phyloP scores from a whole-genome alignment of 2,888 invertebrate genomes.

The Chouioia cunea region DNA sequence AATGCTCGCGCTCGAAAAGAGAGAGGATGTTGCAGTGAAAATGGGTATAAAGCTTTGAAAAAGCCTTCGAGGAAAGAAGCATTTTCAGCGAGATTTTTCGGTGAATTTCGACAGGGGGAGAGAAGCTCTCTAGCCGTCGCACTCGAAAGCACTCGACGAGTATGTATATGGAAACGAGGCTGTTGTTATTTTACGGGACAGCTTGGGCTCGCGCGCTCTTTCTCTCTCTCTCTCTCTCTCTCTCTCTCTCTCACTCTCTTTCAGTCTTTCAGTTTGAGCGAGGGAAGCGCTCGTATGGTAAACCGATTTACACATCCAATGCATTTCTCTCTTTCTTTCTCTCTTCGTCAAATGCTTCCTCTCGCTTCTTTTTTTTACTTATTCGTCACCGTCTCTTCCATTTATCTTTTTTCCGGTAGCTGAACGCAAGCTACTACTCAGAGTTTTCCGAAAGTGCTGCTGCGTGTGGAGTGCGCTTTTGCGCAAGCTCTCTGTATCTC shows the following conservation, averaged over 20 bases:
- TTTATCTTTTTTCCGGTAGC: not conserved
- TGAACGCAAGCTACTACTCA: not conserved
- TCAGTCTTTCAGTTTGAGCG: constrained; percentile 2
- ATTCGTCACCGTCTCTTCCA: constrained; percentile 3
- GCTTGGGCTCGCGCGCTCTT: constrained; percentile 38
- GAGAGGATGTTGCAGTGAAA: too few relatives aligned
- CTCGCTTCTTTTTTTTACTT: not conserved
- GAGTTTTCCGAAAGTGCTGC: constrained; percentile 7
- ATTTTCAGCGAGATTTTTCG: constrained; percentile 30
- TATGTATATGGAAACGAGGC: constrained; percentile 53
- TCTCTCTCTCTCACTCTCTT: too few relatives aligned
- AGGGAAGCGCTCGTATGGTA: constrained; percentile 46
- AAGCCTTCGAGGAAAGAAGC: not conserved
- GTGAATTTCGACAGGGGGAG: not conserved
- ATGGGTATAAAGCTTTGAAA: not conserved
- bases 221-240: too few relatives aligned
- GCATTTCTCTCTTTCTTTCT: constrained; percentile 42
- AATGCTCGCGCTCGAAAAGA: too few relatives aligned
- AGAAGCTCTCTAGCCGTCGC: not conserved
- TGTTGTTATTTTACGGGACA: constrained; percentile 59
- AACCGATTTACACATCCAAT: constrained; percentile 65
- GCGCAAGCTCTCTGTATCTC: not conserved
- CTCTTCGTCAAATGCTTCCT: constrained; percentile 16
- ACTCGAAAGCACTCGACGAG: constrained; percentile 23
- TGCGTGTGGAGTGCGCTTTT: not conserved